phyloP scores from a whole-genome alignment of 1,140 invertebrate genomes.

The Lucilia cuprina region DNA sequence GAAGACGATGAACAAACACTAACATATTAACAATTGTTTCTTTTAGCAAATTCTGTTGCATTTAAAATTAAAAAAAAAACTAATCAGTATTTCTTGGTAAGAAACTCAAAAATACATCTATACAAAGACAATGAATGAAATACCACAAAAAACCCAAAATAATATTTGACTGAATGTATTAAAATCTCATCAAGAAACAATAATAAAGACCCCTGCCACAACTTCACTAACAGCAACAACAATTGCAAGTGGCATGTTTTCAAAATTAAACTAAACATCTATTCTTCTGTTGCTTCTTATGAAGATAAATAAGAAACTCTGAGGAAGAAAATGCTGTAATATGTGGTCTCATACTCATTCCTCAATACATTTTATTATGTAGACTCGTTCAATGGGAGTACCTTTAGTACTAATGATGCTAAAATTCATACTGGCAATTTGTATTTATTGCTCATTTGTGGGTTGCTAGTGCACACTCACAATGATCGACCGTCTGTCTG shows the following conservation, averaged over 20 bases:
- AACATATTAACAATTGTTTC: background rate
- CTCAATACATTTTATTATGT: background rate
- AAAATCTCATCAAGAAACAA: background rate
- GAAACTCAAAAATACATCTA: background rate
- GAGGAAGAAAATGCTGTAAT: background rate
- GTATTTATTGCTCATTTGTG: slow-evolving; percentile 1
- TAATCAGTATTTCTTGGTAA: background rate
- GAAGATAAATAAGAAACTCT: too few relatives aligned
- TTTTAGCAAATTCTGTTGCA: background rate
- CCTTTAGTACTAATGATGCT: background rate
- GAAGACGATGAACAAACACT: background rate
- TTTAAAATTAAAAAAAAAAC: background rate
- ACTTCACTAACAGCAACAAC: background rate
- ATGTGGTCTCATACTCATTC: background rate
- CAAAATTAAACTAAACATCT: background rate
- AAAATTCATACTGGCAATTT: background rate
- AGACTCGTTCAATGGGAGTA: background rate
- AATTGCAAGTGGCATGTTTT: background rate
- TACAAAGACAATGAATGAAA: background rate
- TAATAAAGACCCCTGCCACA: background rate
- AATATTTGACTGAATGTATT: background rate
- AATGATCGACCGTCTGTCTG: background rate
- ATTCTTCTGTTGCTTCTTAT: too few relatives aligned
- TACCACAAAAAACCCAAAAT: background rate
- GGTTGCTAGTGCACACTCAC: background rate